phyloP scores from a whole-genome alignment of 1,140 invertebrate species.

The Ceratitis capitata region DNA sequence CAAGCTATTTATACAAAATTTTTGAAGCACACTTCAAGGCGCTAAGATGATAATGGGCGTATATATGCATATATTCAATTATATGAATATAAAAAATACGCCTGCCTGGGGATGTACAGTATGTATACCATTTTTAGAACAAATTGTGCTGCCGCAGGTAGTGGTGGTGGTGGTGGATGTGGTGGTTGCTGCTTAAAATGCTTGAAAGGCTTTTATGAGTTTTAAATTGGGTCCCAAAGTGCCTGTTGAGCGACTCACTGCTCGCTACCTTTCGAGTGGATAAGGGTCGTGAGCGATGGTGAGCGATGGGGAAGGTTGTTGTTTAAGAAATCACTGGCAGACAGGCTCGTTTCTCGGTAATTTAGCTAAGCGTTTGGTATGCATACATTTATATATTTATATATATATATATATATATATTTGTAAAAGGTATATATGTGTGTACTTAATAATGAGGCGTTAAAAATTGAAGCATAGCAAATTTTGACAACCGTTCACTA shows the following conservation, averaged over 20 bases:
- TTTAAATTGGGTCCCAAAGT: slow-evolving; percentile 23
- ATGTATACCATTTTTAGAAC: too few species aligned
- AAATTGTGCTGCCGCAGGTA: not conserved
- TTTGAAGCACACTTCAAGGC: slow-evolving; percentile 37
- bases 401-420: not conserved
- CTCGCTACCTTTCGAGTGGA: not conserved
- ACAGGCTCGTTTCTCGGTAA: not conserved
- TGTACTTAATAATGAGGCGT: too few species aligned
- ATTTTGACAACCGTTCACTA: not conserved
- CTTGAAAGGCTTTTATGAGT: slow-evolving; percentile 17
- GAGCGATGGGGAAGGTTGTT: too few species aligned
- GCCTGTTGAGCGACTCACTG: not conserved
- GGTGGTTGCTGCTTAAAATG: not conserved
- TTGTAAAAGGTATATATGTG: too few species aligned
- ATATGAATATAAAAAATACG: too few species aligned
- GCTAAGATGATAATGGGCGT: not conserved
- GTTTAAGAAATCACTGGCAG: not conserved
- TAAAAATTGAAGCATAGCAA: slow-evolving; percentile 10
- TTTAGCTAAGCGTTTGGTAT: slow-evolving; percentile 21
- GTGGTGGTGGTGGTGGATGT: not conserved
- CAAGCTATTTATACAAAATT: not conserved
- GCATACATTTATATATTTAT: not conserved
- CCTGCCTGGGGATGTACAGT: too few species aligned
- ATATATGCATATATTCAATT: not conserved
- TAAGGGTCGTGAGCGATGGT: not conserved